A percentile compares a stretch with the other conserved stretches of the same genome.
phyloP scores from a whole-genome alignment of 2,113 vertebrate species.

The Lagopus leucura region DNA sequence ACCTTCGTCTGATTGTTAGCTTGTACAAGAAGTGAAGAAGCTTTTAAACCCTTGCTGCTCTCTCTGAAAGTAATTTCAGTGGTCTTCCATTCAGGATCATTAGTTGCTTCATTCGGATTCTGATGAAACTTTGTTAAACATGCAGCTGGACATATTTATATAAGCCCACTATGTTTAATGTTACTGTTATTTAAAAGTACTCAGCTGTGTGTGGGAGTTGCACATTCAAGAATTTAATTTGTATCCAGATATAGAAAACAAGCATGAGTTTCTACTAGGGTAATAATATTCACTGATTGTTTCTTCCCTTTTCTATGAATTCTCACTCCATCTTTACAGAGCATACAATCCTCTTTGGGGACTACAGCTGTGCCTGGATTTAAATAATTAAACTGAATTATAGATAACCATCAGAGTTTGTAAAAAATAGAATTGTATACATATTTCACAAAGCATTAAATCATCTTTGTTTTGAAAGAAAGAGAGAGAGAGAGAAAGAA shows the following conservation, averaged over 20 bases:
- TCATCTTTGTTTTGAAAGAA: background rate
- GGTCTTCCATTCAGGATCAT: background rate
- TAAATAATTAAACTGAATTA: background rate
- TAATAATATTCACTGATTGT: background rate
- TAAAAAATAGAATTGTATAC: background rate
- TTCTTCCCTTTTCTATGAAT: background rate
- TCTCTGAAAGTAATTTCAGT: background rate
- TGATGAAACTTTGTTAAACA: rapidly evolving
- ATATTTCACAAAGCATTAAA: background rate
- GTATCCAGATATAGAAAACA: background rate
- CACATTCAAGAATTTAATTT: background rate
- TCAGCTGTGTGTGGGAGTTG: background rate
- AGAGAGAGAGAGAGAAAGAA: too few species aligned
- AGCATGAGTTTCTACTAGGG: background rate
- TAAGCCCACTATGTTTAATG: background rate
- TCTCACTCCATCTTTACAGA: background rate
- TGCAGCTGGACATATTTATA: background rate
- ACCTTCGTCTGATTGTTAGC: background rate
- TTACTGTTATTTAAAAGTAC: background rate
- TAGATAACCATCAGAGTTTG: background rate
- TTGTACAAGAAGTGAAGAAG: background rate
- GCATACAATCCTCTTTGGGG: background rate
- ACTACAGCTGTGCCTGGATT: background rate
- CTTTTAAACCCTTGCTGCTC: background rate
- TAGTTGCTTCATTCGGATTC: background rate